Percentiles rank a stretch among this genome's conserved stretches.
These are phyloP conservation scores for Eristalis pertinax DNA, from an alignment of 2,888 invertebrate species.

Conservation along the genomic window DNA sequence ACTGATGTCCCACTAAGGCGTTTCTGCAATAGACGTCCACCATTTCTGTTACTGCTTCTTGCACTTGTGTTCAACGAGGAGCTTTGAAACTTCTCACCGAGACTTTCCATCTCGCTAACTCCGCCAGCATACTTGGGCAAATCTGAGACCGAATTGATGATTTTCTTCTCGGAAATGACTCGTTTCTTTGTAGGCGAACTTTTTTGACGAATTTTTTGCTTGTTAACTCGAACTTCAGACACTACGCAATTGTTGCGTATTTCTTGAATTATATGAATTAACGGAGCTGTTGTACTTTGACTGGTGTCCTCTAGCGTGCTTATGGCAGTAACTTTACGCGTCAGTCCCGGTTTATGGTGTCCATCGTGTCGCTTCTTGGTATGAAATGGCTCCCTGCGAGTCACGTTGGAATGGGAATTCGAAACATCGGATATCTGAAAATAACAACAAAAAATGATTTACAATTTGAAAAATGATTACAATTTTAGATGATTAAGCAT, in stretches of 20 bases:
- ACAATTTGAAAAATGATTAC: too few relatives aligned
- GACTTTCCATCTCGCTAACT: conserved; percentile 68
- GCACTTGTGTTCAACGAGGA: conserved; percentile 67
- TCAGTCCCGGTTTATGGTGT: not conserved
- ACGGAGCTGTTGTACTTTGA: conserved; percentile 74
- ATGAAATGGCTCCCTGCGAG: conserved; percentile 18
- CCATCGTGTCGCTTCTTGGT: conserved; percentile 17
- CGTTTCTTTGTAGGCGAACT: conserved; percentile 25
- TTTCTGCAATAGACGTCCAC: conserved; percentile 78
- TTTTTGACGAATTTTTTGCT: conserved; percentile 73
- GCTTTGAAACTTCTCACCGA: conserved; percentile 65
- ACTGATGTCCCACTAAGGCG: conserved; percentile 75
- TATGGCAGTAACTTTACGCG: conserved; percentile 74
- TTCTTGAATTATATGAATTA: conserved; percentile 81
- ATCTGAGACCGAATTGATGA: conserved; percentile 18
- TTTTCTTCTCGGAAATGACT: conserved; percentile 18
- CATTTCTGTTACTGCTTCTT: conserved; percentile 74
- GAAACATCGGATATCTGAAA: conserved; percentile 53
- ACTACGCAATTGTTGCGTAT: conserved; percentile 79
- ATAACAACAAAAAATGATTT: conserved; percentile 1
- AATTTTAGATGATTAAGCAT: not conserved
- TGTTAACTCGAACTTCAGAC: conserved; percentile 80
- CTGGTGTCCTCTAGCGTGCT: conserved; percentile 74
- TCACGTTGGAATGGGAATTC: not conserved
- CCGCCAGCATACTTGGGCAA: conserved; percentile 13